These are phyloP conservation scores for Ichneumoninae sp. DNA, from an alignment of 2,888 invertebrate genomes.

Conservation along the genomic window DNA sequence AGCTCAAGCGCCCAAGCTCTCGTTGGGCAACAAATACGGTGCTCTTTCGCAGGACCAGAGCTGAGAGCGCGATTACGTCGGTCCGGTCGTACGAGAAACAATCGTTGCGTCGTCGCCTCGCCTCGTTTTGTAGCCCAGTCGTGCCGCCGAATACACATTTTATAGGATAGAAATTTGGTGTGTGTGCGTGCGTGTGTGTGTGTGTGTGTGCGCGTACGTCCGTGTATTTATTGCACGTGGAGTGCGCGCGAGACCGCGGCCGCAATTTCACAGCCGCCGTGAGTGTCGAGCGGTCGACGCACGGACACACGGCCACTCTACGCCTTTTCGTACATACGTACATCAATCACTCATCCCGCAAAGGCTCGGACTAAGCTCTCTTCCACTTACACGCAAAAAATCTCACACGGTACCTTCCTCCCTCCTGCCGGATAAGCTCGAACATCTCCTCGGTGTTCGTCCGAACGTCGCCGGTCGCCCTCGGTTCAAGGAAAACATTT, in stretches of 20 bases:
- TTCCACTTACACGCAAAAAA: slow-evolving; percentile 22
- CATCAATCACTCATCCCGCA: slow-evolving; percentile 17
- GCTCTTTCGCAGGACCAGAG: slow-evolving; percentile 87
- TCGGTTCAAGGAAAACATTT: neutral
- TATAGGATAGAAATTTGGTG: slow-evolving; percentile 69
- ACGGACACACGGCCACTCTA: neutral
- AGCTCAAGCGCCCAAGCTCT: slow-evolving; percentile 86
- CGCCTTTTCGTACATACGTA: slow-evolving; percentile 22
- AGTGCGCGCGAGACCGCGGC: slow-evolving; percentile 36
- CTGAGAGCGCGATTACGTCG: slow-evolving; percentile 81
- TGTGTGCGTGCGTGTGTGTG: slow-evolving; percentile 19
- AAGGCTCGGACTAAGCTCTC: slow-evolving; percentile 30
- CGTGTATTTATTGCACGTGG: slow-evolving; percentile 55
- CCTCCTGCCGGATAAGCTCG: neutral
- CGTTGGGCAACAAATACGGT: slow-evolving; percentile 88
- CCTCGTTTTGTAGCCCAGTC: slow-evolving; percentile 82
- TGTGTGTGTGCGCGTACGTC: slow-evolving; percentile 20
- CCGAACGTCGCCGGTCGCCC: neutral
- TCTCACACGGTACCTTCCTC: neutral
- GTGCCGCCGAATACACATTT: slow-evolving; percentile 75
- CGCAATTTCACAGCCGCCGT: neutral
- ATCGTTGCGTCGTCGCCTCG: slow-evolving; percentile 81
- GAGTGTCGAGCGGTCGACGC: neutral
- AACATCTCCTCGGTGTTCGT: neutral
- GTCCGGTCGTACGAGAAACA: slow-evolving; percentile 74